Base-by-base conservation (phyloP, 2,888 invertebrate species). In the Parochlus steinenii region DNA sequence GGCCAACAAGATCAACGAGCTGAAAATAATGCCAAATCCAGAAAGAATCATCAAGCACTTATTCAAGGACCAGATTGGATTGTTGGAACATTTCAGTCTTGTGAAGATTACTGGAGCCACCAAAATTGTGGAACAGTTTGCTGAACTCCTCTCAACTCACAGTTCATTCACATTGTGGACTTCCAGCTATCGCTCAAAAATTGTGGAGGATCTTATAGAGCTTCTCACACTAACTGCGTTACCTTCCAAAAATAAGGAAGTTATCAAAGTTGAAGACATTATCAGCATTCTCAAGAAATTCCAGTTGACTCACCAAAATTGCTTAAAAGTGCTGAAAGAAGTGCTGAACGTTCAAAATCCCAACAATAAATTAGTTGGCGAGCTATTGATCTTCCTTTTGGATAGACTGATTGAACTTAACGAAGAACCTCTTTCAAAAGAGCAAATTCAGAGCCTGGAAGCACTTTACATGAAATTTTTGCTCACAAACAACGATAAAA, bases 401-500 rank as follows among this genome's bases (percentile, higher is more conserved):
- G 12, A 15, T 10, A 29, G 20, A 22, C 18, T 34, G 5, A 28
- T 11, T 5, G 5, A 30, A 11, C 5, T 30, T 6, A 23, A 23
- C 7, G 8, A 3, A 4, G 8, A 3, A 2, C 15, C 30, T 5
- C 18, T 36, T 2, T 8, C 23, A 24, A 12, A 7, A 2, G 11
- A 15, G 36, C 38, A 12, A 46, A 49, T 27, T 39, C 49, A 2
- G 43, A 49, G 24, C 12, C 8, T 38, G 3, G 33, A 32, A 11
- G 18, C 17, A 17, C n/a, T 28, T 22, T 33, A 37, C 19, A 15
- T 27, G 4, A 25, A 39, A 20, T n/a, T 27, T 16, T 17, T 22
- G n/a, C 8, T 12, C 23, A 18, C 30, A 31, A 15, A 26, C 31
- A 29, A 61, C 3, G 41, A 54, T 0, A 61, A 54, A 11, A 50